Percentiles rank a stretch among this genome's conserved stretches.
Evolutionary conservation across 2,797 vertebrate species (phyloP).

Genomic region (Spatula versicolor): DNA sequence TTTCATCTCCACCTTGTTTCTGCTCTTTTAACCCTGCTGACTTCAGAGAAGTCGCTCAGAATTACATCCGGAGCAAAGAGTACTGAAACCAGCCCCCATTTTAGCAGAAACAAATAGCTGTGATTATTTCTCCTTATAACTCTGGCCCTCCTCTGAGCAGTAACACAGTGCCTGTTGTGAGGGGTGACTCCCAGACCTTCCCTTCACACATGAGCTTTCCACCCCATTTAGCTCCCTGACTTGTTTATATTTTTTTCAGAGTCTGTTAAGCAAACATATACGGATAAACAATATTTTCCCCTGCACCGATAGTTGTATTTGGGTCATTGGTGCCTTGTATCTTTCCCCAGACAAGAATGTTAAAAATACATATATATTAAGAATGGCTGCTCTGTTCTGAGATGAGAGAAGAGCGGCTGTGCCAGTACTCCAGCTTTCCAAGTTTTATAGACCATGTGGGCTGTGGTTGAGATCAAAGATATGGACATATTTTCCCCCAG

Average conservation of each 20-base stretch:
- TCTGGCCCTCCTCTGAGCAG: background rate
- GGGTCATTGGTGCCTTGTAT: background rate
- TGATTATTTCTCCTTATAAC: background rate
- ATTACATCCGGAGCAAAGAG: background rate
- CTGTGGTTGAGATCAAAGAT: slow-evolving; percentile 47
- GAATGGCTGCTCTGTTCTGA: slow-evolving; percentile 7
- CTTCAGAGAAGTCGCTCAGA: background rate
- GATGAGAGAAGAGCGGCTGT: background rate
- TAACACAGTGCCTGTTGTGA: background rate
- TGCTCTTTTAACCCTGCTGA: accelerated
- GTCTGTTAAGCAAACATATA: background rate
- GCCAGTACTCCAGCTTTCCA: background rate
- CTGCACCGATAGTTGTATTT: background rate
- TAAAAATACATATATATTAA: background rate
- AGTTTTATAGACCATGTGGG: background rate
- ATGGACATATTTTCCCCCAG: background rate
- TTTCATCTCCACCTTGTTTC: background rate
- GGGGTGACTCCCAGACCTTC: background rate
- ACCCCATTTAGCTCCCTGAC: background rate
- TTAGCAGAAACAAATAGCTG: background rate
- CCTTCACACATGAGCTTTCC: background rate
- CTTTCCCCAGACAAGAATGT: background rate
- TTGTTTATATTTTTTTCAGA: background rate
- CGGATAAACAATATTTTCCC: background rate
- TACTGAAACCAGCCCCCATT: background rate